These are phyloP conservation scores for Meloidogyne hapla DNA, from an alignment of 1,140 invertebrate species.

Conservation along the genomic window DNA sequence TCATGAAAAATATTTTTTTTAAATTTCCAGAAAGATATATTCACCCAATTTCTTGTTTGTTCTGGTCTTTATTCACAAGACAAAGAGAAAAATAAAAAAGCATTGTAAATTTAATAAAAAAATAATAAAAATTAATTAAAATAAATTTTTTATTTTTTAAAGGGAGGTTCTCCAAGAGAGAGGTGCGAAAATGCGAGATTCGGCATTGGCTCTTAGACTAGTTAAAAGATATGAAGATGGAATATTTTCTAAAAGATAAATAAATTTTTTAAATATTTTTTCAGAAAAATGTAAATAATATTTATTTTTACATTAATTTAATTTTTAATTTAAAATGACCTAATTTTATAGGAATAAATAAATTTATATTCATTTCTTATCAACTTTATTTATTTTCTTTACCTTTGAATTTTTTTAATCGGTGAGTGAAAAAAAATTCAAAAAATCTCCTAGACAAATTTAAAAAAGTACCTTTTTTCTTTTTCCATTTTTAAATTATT, in stretches of 20 bases:
- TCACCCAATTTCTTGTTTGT: constrained; percentile 65
- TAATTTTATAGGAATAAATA: too few relatives aligned
- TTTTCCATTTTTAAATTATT: too few relatives aligned
- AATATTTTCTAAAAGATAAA: constrained; percentile 8
- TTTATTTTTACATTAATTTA: neutral
- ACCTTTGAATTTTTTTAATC: too few relatives aligned
- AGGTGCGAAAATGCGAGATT: constrained; percentile 29
- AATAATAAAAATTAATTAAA: constrained; percentile 5
- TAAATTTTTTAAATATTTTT: constrained; percentile 1
- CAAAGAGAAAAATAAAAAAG: constrained; percentile 34
- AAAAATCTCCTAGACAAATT: too few relatives aligned
- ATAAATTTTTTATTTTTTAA: constrained; percentile 17
- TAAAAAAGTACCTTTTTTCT: too few relatives aligned
- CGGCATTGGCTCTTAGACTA: constrained; percentile 39
- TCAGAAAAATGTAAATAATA: neutral
- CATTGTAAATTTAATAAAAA: constrained; percentile 27
- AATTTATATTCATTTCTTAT: too few relatives aligned
- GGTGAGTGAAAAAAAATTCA: too few relatives aligned
- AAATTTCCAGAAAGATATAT: constrained; percentile 65
- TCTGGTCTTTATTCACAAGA: constrained; percentile 64
- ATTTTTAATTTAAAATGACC: too few relatives aligned
- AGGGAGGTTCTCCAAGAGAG: constrained; percentile 45
- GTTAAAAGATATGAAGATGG: constrained; percentile 31
- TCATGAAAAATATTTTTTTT: constrained; percentile 11
- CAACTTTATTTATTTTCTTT: too few relatives aligned